These are phyloP conservation scores for Cephus nigrinus DNA, from an alignment of 2,888 invertebrate genomes.

Conservation along the genomic window DNA sequence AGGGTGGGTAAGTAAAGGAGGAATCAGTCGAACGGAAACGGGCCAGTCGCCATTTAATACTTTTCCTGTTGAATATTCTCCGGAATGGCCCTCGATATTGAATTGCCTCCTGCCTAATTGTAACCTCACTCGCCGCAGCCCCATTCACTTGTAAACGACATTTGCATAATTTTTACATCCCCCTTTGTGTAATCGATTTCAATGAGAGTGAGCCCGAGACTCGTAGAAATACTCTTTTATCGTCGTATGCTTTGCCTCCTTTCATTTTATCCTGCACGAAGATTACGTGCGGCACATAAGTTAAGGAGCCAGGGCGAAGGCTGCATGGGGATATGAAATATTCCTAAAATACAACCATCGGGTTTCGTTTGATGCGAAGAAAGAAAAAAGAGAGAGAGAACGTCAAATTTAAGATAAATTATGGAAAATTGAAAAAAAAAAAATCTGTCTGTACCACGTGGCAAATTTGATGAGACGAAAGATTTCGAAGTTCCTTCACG, in stretches of 20 bases:
- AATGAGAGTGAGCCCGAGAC: not conserved
- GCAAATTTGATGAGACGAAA: slow-evolving; percentile 19
- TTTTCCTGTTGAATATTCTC: slow-evolving; percentile 59
- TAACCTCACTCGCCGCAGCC: slow-evolving; percentile 56
- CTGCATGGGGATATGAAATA: not conserved
- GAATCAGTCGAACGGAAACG: slow-evolving; percentile 51
- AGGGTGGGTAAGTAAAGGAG: slow-evolving; percentile 4
- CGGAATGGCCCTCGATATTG: slow-evolving; percentile 63
- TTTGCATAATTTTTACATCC: slow-evolving; percentile 65
- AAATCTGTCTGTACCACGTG: slow-evolving; percentile 14
- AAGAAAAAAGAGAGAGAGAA: too few species aligned
- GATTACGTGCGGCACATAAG: not conserved
- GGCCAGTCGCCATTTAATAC: slow-evolving; percentile 58
- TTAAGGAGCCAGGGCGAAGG: not conserved
- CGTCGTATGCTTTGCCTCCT: not conserved
- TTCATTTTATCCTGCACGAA: not conserved
- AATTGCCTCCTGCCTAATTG: slow-evolving; percentile 64
- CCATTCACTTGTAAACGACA: slow-evolving; percentile 60
- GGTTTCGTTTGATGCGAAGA: not conserved
- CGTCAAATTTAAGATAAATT: not conserved
- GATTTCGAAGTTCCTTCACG: slow-evolving; percentile 33
- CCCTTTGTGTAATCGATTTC: slow-evolving; percentile 54
- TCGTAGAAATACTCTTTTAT: slow-evolving; percentile 1
- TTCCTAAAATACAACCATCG: not conserved
- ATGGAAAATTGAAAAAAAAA: slow-evolving; percentile 24